Evolutionary conservation across 2,113 vertebrate genomes (phyloP).

Genomic region (Accipiter virgatus): DNA sequence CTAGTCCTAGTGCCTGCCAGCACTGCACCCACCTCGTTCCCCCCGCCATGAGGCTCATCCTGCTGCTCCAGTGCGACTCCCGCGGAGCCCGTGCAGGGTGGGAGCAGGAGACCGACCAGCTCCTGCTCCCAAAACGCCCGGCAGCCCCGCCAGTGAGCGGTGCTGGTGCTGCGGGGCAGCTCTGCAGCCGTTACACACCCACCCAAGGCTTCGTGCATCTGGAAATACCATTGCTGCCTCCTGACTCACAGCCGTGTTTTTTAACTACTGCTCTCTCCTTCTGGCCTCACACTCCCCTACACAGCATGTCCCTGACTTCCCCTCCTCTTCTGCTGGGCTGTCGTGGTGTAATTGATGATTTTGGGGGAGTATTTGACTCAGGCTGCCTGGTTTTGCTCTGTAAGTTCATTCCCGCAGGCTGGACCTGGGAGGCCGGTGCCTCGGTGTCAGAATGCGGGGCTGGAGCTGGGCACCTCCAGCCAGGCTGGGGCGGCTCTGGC

Average conservation of each 20-base stretch:
- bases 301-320: conserved; percentile 9
- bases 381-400: conserved; percentile 50
- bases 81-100: fast-evolving
- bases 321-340: conserved; percentile 42
- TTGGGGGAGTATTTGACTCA: conserved; percentile 54
- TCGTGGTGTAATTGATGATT: conserved; percentile 39
- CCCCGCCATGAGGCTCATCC: fast-evolving
- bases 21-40: fast-evolving
- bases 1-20: neutral
- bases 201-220: neutral
- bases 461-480: neutral
- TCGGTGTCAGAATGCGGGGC: neutral
- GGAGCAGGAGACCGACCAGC: fast-evolving
- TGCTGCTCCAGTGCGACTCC: fast-evolving
- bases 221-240: conserved; percentile 7
- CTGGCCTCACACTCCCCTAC: conserved; percentile 32
- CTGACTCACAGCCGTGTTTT: neutral
- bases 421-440: neutral
- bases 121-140: neutral
- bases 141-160: fast-evolving
- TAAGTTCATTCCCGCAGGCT: conserved; percentile 10
- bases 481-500: fast-evolving
- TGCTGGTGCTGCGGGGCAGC: neutral
- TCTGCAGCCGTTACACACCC: neutral
- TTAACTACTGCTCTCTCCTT: neutral